These are phyloP conservation scores for Imbricaverruca yamaguchii DNA, from an alignment of 2,888 invertebrate genomes.

Conservation along the genomic window DNA sequence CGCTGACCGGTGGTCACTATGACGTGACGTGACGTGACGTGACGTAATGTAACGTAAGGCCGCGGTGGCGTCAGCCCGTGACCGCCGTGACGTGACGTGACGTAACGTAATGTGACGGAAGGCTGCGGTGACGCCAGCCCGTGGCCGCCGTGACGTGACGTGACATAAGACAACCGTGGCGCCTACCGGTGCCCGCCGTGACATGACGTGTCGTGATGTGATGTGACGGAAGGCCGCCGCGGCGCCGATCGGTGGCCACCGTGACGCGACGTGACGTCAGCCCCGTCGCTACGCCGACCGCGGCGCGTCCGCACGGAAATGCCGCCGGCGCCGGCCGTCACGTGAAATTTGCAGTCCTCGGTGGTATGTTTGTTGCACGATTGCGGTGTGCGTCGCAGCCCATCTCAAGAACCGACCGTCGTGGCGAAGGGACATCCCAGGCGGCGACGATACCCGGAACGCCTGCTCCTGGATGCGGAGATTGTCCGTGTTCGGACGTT, in stretches of 20 bases:
- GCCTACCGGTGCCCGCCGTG: no score
- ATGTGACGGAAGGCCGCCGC: not conserved
- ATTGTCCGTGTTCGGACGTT: no score
- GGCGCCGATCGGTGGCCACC: not conserved
- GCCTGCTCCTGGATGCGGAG: no score
- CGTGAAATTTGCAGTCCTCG: not conserved
- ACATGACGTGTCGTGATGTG: not conserved
- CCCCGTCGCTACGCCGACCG: not conserved
- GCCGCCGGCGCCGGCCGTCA: not conserved
- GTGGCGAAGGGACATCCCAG: no score
- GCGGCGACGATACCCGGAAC: no score
- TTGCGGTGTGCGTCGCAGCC: not conserved
- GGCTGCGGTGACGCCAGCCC: not conserved
- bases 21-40: not conserved
- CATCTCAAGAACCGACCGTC: not conserved
- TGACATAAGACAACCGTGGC: no score
- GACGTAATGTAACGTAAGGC: not conserved
- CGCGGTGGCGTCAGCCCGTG: no score
- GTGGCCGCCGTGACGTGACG: not conserved
- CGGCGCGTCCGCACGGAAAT: not conserved
- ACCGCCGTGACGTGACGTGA: not conserved
- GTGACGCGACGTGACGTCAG: not conserved
- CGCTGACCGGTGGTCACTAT: not conserved
- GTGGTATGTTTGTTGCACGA: constrained; percentile 2
- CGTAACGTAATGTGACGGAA: not conserved